phyloP scores from a whole-genome alignment of 1,140 invertebrate species.

The Acromyrmex heyeri region DNA sequence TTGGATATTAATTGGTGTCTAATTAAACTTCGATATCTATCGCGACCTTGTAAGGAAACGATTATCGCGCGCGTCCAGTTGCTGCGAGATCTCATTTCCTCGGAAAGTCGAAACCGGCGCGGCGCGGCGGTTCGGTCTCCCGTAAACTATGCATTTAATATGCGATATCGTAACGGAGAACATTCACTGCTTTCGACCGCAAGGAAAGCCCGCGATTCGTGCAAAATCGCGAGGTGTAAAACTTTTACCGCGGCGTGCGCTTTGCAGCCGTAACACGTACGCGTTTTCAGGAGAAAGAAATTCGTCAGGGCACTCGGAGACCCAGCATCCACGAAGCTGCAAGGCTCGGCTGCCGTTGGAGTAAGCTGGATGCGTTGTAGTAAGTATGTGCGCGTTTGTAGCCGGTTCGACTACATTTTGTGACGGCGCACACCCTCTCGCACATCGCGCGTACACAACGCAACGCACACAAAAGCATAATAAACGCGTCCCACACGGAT shows the following conservation, averaged over 20 bases:
- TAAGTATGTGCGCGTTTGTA: slow-evolving; percentile 54
- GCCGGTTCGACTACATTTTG: slow-evolving; percentile 79
- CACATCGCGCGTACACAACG: too few species aligned
- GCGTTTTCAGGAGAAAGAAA: slow-evolving; percentile 57
- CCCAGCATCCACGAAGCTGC: slow-evolving; percentile 56
- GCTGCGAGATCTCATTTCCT: slow-evolving; percentile 12
- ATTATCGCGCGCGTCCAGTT: slow-evolving; percentile 9
- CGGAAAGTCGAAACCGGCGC: background rate
- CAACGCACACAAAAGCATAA: background rate
- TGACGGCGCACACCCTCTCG: slow-evolving; percentile 49
- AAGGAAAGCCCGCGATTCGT: slow-evolving; percentile 21
- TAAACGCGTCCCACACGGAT: background rate
- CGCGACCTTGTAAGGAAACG: slow-evolving; percentile 23
- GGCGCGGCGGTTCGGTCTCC: background rate
- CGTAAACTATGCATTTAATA: slow-evolving; percentile 4
- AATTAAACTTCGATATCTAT: slow-evolving; percentile 3
- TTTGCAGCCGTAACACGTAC: slow-evolving; percentile 17
- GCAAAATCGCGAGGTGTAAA: slow-evolving; percentile 33
- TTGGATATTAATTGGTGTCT: background rate
- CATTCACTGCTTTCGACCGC: slow-evolving; percentile 37
- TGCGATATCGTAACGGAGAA: background rate
- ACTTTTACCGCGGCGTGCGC: slow-evolving; percentile 38
- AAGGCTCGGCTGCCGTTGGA: background rate
- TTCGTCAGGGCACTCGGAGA: slow-evolving; percentile 25
- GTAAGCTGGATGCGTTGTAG: slow-evolving; percentile 9